Base-by-base conservation (phyloP, 2,113 vertebrate genomes). In the Tinamus guttatus region DNA sequence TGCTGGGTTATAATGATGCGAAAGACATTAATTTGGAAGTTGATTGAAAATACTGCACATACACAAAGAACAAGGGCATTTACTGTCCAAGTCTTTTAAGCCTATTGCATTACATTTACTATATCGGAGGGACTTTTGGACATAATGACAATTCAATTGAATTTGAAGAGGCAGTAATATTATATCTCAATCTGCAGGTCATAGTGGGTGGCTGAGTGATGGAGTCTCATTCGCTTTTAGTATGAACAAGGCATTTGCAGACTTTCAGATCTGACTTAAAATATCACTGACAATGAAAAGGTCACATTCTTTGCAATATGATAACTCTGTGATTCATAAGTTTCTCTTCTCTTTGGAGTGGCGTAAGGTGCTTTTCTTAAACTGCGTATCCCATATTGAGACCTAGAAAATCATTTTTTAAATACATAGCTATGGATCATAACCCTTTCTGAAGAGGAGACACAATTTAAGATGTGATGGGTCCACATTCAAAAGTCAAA, bases 271-370 rank as follows among this genome's bases (percentile, higher is more conserved):
- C 85, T 70, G 62, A 63, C 90, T 95, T 90, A 89, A 94, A 94
- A 95, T 94, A 93, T 74, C 94, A 80, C 88, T 88, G 83, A 74
- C 92, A 92, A 83, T 83, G 59, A 86, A 83, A 94, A 91, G 81
- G 76, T 70, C 85, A 86, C 94, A 74, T 94, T 95, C 92, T 92
- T 88, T 67, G 49, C 85, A 94, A 60, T 59, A 21, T 68, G 77
- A 95, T 93, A 56, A 59, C 76, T 59, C 71, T 17, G 36, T 93
- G 95, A 96, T 95, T 96, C 95, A 88, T 78, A 82, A 76, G n/a
- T 41, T 54, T 85, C 82, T 77, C 27, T 58, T 81, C 71, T 63
- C 69, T 90, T 51, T 20, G 22, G 45, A 90, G n/a, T 19, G 58
- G 49, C 30, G 40, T 25, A 49, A 49, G 51, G n/a, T 70, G 36